Percentiles rank a stretch among this genome's conserved stretches.
phyloP scores from a whole-genome alignment of 2,113 vertebrate genomes.

The Meriones unguiculatus region DNA sequence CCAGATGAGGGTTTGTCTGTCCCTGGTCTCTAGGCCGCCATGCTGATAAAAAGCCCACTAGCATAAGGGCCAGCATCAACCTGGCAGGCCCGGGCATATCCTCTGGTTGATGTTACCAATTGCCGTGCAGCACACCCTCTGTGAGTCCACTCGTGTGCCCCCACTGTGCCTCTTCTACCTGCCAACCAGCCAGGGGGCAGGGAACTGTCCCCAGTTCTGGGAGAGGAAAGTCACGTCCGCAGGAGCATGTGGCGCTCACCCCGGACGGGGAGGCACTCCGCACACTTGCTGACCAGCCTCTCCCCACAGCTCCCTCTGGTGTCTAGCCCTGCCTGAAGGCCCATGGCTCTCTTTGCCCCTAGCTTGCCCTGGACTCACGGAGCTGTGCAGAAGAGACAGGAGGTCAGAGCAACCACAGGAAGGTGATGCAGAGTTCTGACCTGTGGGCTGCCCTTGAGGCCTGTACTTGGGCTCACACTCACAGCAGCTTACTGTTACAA shows the following conservation, averaged over 20 bases:
- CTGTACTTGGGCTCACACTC: not conserved
- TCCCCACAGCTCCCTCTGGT: not conserved
- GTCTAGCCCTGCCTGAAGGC: not conserved
- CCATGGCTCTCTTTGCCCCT: not conserved
- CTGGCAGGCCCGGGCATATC: not conserved
- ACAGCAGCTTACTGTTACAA: slow-evolving; percentile 54
- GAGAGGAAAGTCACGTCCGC: not conserved
- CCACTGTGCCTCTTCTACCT: not conserved
- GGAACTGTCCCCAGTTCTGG: not conserved
- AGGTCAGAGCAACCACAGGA: not conserved
- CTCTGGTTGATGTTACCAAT: not conserved
- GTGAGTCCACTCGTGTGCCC: not conserved
- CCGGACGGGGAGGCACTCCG: not conserved
- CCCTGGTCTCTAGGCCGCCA: not conserved
- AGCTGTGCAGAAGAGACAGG: not conserved
- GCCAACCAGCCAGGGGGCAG: not conserved
- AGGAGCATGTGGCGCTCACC: not conserved
- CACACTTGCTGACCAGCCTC: not conserved
- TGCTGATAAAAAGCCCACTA: not conserved
- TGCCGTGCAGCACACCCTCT: not conserved
- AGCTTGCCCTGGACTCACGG: not conserved
- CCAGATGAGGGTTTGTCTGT: not conserved
- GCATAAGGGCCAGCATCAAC: not conserved
- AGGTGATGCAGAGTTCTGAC: not conserved
- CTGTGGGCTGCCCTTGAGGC: not conserved